A percentile compares a stretch with the other conserved stretches of the same genome.
Conservation (phyloP, 2,797 vertebrate species). For the Heteromormyrus szaboi region DNA sequence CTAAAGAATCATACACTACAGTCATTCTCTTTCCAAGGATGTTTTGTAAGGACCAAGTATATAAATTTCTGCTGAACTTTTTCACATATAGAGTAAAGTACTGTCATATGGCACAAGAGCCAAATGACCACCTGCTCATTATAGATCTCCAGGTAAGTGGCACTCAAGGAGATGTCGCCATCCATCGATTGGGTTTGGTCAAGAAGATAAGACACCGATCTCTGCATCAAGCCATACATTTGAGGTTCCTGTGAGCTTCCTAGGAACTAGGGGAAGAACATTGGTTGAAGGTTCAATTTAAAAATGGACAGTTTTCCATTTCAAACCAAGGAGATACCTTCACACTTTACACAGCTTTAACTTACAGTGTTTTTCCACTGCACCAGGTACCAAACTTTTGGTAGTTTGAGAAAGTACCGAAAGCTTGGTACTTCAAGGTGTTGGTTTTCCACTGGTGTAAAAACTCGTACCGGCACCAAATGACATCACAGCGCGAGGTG, state of each 20-base stretch:
- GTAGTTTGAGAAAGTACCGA: neutral
- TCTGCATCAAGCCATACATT: slow-evolving; percentile 57
- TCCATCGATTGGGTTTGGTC: slow-evolving; percentile 41
- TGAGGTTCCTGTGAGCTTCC: neutral
- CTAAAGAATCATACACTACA: neutral
- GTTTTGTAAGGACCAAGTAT: neutral
- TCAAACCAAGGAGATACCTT: neutral
- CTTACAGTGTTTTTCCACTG: neutral
- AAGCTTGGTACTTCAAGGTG: neutral
- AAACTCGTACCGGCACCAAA: neutral
- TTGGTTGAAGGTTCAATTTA: neutral
- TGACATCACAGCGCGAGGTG: neutral
- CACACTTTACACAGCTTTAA: neutral
- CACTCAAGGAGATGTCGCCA: slow-evolving; percentile 47
- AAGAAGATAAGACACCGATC: slow-evolving; percentile 58
- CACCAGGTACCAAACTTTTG: neutral
- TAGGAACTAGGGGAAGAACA: slow-evolving; percentile 13
- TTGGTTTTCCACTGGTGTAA: neutral
- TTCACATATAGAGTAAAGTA: neutral
- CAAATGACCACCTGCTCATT: slow-evolving; percentile 55
- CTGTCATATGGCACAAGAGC: neutral
- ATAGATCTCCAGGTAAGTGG: slow-evolving; percentile 66
- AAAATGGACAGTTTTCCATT: neutral
- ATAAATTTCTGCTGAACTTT: neutral
- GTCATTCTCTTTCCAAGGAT: neutral